Percentiles rank a stretch among this genome's conserved stretches.
These are phyloP conservation scores for Acanthosoma haemorrhoidale DNA, from an alignment of 2,888 invertebrate genomes.

Conservation along the genomic window DNA sequence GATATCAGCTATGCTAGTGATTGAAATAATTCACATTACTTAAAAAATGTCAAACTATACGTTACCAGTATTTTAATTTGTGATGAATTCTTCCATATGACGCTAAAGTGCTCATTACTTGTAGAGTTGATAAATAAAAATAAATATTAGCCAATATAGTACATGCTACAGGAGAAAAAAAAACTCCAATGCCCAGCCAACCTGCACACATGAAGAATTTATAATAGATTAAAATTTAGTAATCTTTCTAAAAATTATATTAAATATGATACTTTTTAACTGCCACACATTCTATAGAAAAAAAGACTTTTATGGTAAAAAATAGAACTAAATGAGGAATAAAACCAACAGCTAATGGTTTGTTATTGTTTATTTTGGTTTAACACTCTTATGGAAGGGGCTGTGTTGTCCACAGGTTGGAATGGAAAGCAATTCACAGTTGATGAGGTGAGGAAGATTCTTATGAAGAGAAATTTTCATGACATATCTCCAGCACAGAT, in stretches of 20 bases:
- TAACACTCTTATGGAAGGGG: no score
- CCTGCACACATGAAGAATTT: constrained; percentile 48
- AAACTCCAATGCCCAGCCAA: constrained; percentile 73
- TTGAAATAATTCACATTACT: not conserved
- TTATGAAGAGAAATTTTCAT: no score
- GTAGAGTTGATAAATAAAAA: constrained; percentile 72
- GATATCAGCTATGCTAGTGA: not conserved
- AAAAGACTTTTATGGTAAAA: no score
- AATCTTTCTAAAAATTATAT: not conserved
- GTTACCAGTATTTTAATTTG: constrained; percentile 75
- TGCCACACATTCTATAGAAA: no score
- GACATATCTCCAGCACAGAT: no score
- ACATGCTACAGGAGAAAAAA: constrained; percentile 76
- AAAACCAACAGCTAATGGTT: no score
- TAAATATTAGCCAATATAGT: constrained; percentile 72
- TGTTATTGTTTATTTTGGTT: no score
- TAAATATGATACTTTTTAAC: not conserved
- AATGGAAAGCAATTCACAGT: no score
- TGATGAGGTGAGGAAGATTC: no score
- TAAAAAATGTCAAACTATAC: constrained; percentile 15
- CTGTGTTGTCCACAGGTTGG: no score
- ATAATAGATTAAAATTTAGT: not conserved
- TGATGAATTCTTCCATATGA: constrained; percentile 82
- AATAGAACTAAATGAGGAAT: no score
- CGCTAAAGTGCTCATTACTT: constrained; percentile 71